Evolutionary conservation across 2,113 vertebrate genomes (phyloP), one percentile per base, ranked within the genome.

Genomic region (Percopsis transmontana): DNA sequence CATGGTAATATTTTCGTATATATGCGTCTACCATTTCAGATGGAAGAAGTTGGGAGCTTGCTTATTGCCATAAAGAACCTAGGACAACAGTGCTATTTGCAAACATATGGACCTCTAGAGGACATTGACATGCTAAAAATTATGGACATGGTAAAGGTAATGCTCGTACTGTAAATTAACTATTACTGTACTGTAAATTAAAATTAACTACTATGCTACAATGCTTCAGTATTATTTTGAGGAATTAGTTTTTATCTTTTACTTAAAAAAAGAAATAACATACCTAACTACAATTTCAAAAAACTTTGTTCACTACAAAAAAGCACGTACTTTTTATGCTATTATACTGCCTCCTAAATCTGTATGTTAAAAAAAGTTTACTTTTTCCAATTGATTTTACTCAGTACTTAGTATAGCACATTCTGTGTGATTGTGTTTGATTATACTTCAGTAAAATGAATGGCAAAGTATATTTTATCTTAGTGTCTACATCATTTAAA

Each of bases 71-170:
- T 91, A 53, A 76, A 82, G 55, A 87, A 85, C 68, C 81, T 94
- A 11, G 92, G 82, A 44, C 89, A 90, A 54, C 91, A 86, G 68
- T 93, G 94, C 74, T 76, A 89, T 38, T 23, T 90, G 2, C 33
- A 72, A 0, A 63, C 80, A 63, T 88, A 79, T 0, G 85, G 70
- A n/a, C 23, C 56, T 20, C 57, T 91, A 47, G 55, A 80, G 47
- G 73, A 78, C 66, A 79, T 87, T 79, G 72, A 62, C 9, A 63
- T 83, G 2, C 39, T 81, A 39, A 84, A 75, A 21, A 92, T 90
- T 87, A 83, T 94, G 82, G 78, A 91, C 56, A 91, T 72, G 82
- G 91, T 93, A 47, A 91, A 94, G 92, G 92, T 92, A 79, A 77
- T 13, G 20, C 14, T 13, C 20, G 10, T 12, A 53, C 13, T 10